Conservation (phyloP, 2,113 vertebrate species). For the Laterallus jamaicensis region DNA sequence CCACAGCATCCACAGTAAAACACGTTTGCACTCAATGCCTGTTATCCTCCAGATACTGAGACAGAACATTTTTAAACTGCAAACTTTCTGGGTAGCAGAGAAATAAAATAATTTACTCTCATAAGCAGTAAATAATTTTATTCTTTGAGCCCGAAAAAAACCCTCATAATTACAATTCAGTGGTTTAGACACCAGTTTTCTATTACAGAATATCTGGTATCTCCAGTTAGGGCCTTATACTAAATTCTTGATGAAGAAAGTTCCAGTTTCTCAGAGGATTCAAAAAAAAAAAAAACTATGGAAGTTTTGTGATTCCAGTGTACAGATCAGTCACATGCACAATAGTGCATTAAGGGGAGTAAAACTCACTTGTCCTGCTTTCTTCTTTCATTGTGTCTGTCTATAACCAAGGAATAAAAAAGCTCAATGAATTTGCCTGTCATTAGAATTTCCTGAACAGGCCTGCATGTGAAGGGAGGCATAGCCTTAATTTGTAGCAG, state of each 20-base stretch:
- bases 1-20: background rate
- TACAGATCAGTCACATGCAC: background rate
- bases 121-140: background rate
- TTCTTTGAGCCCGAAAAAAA: background rate
- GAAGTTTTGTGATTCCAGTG: background rate
- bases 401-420: conserved; percentile 18
- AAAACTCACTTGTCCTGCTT: conserved; percentile 20
- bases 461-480: background rate
- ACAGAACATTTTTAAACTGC: background rate
- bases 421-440: conserved; percentile 15
- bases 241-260: background rate
- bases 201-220: background rate
- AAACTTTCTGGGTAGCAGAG: background rate
- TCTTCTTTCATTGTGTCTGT: conserved; percentile 11
- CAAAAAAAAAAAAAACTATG: background rate
- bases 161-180: background rate
- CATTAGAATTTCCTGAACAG: conserved; percentile 19
- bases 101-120: background rate
- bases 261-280: background rate
- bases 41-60: background rate
- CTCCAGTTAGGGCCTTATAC: background rate
- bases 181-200: background rate
- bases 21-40: background rate
- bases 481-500: background rate
- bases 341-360: background rate